Base-by-base conservation (phyloP, 2,113 vertebrate species). In the Brienomyrus brachyistius region DNA sequence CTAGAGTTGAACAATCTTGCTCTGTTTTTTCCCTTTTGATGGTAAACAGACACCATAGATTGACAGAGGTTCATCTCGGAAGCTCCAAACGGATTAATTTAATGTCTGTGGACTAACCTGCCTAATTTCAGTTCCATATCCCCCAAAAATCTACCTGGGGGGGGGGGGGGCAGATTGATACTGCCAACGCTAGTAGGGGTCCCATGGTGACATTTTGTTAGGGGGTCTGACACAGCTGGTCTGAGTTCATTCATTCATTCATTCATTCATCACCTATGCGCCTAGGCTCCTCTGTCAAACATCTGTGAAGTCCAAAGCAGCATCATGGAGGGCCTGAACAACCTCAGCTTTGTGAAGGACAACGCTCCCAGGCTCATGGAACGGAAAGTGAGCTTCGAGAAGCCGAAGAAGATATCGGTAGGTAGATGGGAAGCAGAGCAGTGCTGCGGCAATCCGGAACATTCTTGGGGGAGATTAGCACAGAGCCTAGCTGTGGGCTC, bases 331-430 rank as follows among this genome's bases (percentile, higher is more conserved):
- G 95, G 98, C 90, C 92, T 99, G 92, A 97, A 97, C 86, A 97
- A 95, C 92, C 93, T 99, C 93, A 94, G 92, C 54, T 99, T 98
- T 92, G 96, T 98, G 74, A 99, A 97, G 91, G 98, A 99, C 47
- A 98, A 97, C 80, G 96, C 95, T 5, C 98, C 98, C 93, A 95
- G 93, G 90, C 90, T 96, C 82, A 98, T 98, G 93, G 98, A 99
- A 92, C 95, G 97, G 89, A 99, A 99, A 94, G 95, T 98, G 93
- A 99, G 98, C 94, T 96, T 98, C 91, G 98, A 99, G 93, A 98
- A 95, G 93, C 93, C 94, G 17, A 99, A 96, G 94, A 99, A 97
- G 93, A 87, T 92, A 48, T 54, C n/a, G 45, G 98, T 99, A 94
- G 96, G 96, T 93, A 48, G 83, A 83, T 10, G 17, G 86, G 56